These are phyloP conservation scores for Scaptomyza hsui DNA, from an alignment of 1,140 invertebrate species.

Conservation along the genomic window DNA sequence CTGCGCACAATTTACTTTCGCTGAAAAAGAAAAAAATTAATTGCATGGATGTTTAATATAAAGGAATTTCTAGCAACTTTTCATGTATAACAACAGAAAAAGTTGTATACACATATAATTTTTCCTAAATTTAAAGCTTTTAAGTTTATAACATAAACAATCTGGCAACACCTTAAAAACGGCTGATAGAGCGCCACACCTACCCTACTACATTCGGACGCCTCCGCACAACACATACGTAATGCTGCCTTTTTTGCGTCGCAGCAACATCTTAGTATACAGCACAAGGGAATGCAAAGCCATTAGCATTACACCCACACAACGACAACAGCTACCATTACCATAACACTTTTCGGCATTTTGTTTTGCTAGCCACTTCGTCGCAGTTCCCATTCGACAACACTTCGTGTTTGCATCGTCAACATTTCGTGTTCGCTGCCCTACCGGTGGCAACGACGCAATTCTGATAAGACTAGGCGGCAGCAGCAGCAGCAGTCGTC, in stretches of 20 bases:
- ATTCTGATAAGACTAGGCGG: constrained; percentile 51
- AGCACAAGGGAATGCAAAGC: background rate
- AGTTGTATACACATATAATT: background rate
- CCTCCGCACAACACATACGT: constrained; percentile 27
- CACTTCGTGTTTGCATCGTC: constrained; percentile 25
- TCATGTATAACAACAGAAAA: too few species aligned
- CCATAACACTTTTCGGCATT: constrained; percentile 68
- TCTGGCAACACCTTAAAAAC: constrained; percentile 44
- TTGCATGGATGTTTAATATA: too few species aligned
- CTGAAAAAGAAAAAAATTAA: too few species aligned
- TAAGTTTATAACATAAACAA: background rate
- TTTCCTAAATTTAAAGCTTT: background rate
- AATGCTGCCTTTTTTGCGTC: constrained; percentile 41
- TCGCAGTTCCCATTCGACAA: constrained; percentile 19
- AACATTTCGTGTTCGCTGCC: constrained; percentile 26
- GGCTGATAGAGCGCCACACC: constrained; percentile 39
- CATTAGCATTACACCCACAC: constrained; percentile 14
- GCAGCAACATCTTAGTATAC: constrained; percentile 53
- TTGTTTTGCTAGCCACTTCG: constrained; percentile 70
- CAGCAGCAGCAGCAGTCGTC: constrained; percentile 57
- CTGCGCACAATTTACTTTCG: too few species aligned
- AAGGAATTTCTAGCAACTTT: too few species aligned
- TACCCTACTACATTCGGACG: constrained; percentile 61
- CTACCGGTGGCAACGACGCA: constrained; percentile 23
- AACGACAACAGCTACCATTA: constrained; percentile 34